phyloP scores from a whole-genome alignment of 2,113 vertebrate species.

The Cairina moschata region DNA sequence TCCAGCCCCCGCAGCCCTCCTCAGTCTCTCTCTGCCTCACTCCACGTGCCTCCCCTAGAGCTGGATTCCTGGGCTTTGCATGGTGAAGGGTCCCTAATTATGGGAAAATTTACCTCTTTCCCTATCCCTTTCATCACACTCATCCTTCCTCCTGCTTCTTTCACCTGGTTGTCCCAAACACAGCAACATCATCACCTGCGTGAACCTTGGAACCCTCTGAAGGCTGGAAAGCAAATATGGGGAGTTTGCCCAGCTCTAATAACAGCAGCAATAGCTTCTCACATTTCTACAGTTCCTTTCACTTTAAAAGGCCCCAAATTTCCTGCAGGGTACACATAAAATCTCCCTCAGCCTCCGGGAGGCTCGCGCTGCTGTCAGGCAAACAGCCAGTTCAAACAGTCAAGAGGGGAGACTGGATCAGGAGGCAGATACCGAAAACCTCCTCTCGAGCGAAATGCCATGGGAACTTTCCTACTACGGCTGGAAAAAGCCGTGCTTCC shows the following conservation, averaged over 20 bases:
- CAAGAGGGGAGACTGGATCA: not conserved
- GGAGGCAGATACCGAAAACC: not conserved
- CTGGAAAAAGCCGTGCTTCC: not conserved
- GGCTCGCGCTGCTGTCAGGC: not conserved
- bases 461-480: not conserved
- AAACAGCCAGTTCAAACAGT: conserved; percentile 19
- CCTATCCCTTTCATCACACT: not conserved
- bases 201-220: not conserved
- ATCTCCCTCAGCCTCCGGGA: not conserved
- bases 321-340: not conserved
- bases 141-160: not conserved
- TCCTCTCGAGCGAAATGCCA: not conserved
- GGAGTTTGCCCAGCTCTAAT: not conserved
- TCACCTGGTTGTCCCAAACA: not conserved
- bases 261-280: not conserved
- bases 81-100: not conserved
- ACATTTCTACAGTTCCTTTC: not conserved
- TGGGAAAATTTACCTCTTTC: not conserved
- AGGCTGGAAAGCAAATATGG: not conserved
- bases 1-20: not conserved
- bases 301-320: not conserved
- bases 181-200: fast-evolving
- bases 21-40: not conserved
- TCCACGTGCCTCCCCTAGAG: not conserved
- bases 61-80: not conserved